phyloP scores from a whole-genome alignment of 2,797 vertebrate genomes.

The Leptodactylus fallax region DNA sequence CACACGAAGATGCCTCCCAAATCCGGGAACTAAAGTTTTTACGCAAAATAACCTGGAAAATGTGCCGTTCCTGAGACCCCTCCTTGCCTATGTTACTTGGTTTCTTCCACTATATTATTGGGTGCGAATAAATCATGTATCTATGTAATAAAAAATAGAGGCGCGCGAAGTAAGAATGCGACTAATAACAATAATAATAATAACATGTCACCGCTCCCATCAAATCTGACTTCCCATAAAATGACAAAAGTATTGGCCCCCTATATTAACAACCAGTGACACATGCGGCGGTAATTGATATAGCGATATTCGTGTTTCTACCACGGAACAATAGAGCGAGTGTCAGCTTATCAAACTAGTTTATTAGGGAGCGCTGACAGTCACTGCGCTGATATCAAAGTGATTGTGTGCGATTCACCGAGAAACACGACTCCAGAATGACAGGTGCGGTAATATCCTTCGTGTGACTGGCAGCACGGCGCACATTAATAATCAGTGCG shows the following conservation, averaged over 20 bases:
- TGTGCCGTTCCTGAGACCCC: neutral
- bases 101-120: neutral
- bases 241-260: neutral
- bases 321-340: constrained; percentile 20
- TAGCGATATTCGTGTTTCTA: constrained; percentile 20
- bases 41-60: too few species aligned
- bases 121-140: neutral
- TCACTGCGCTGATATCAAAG: constrained; percentile 35
- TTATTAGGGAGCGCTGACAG: constrained; percentile 47
- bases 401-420: constrained; percentile 24
- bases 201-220: constrained; percentile 28
- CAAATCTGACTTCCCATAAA: constrained; percentile 17
- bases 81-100: neutral
- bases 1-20: too few species aligned
- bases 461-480: neutral
- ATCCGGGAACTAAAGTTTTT: neutral
- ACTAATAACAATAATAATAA: constrained; percentile 1
- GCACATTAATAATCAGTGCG: neutral
- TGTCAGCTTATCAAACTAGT: constrained; percentile 43
- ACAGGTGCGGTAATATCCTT: constrained; percentile 35
- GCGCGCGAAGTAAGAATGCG: neutral
- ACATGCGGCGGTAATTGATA: constrained; percentile 33
- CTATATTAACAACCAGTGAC: constrained; percentile 41
- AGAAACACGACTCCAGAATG: constrained; percentile 23
- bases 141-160: neutral